Evolutionary conservation across 1,140 invertebrate species (phyloP).

Genomic region (Sycophila sp.): DNA sequence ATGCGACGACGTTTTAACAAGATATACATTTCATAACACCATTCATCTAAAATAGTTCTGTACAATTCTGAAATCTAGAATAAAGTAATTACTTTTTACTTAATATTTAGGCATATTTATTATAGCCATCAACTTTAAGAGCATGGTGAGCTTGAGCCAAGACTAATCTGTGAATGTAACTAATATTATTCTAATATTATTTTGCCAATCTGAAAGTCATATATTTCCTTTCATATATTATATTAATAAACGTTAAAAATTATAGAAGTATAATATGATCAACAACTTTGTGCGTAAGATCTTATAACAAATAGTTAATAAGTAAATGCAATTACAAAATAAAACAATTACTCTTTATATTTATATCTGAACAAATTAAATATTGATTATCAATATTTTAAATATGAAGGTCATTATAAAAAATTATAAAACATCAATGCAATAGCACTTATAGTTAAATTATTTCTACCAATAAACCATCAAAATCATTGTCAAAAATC

Average conservation of each 20-base stretch:
- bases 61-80: background rate
- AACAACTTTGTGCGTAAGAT: background rate
- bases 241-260: no score
- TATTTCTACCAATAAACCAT: background rate
- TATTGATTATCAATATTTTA: no score
- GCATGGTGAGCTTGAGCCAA: background rate
- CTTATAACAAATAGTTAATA: background rate
- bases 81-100: background rate
- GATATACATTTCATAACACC: background rate
- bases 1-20: background rate
- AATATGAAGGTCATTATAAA: no score
- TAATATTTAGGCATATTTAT: background rate
- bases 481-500: background rate
- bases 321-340: background rate
- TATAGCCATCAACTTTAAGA: background rate
- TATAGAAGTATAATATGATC: no score
- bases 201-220: background rate
- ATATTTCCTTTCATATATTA: no score
- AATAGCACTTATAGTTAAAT: background rate
- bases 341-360: no score
- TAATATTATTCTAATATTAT: background rate
- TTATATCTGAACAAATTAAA: no score
- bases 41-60: slow-evolving; percentile 1
- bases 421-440: background rate
- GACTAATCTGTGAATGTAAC: background rate